Conservation (phyloP, 2,113 vertebrate genomes). For the Indicator maculatus region DNA sequence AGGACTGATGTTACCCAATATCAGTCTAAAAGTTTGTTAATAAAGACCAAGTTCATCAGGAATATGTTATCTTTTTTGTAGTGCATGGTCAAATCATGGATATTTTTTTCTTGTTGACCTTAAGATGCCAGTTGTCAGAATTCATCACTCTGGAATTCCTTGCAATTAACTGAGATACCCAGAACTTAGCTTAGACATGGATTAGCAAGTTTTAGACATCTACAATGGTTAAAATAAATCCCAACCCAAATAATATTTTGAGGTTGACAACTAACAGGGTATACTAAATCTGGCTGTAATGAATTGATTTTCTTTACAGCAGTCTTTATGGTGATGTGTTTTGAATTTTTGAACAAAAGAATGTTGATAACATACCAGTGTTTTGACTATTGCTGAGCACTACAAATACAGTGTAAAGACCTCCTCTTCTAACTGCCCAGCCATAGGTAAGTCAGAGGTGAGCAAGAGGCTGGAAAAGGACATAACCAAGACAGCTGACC, state of each 20-base stretch:
- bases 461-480: background rate
- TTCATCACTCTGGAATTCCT: background rate
- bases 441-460: rapidly evolving
- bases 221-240: background rate
- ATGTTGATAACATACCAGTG: background rate
- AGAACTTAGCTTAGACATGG: background rate
- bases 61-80: background rate
- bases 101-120: background rate
- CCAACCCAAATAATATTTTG: background rate
- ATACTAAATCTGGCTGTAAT: background rate
- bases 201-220: background rate
- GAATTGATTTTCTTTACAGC: background rate
- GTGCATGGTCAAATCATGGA: background rate
- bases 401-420: background rate
- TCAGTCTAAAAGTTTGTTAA: background rate
- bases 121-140: background rate
- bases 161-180: background rate
- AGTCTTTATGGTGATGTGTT: background rate
- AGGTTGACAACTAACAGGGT: background rate
- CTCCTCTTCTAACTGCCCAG: background rate
- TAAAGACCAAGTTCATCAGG: rapidly evolving
- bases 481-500: background rate
- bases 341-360: background rate
- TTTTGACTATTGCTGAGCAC: background rate
- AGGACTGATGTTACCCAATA: background rate